These are phyloP conservation scores for Stercorarius parasiticus DNA, from an alignment of 2,113 vertebrate species.

Conservation along the genomic window DNA sequence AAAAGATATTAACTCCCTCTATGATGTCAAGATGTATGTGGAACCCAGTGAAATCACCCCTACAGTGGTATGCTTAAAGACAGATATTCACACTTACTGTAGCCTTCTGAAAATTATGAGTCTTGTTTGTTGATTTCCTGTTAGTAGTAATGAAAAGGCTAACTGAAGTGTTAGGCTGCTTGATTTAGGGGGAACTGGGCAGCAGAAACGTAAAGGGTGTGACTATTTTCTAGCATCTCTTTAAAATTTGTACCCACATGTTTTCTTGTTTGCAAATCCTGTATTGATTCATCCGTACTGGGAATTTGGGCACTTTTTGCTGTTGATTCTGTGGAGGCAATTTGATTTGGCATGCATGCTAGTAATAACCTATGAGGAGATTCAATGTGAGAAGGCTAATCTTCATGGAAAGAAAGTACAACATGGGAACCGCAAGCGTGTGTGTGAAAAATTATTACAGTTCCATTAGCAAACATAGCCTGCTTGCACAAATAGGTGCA, in stretches of 20 bases:
- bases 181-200: neutral
- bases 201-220: neutral
- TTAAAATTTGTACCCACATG: neutral
- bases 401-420: neutral
- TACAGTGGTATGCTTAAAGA: slow-evolving; percentile 76
- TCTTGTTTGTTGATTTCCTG: neutral
- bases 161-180: neutral
- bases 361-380: neutral
- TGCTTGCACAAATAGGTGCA: neutral
- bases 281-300: neutral
- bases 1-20: slow-evolving; percentile 84
- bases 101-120: neutral
- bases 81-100: neutral
- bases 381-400: neutral
- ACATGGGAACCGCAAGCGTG: neutral
- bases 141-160: neutral
- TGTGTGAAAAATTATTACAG: neutral
- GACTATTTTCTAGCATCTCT: neutral
- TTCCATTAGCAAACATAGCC: neutral
- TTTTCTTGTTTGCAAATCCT: neutral
- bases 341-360: neutral
- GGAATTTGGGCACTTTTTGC: neutral
- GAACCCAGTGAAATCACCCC: slow-evolving; percentile 91
- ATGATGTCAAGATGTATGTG: slow-evolving; percentile 89
- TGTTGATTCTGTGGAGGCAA: neutral